Evolutionary conservation across 2,113 vertebrate genomes (phyloP).

Genomic region (Mormyrus lacerda): DNA sequence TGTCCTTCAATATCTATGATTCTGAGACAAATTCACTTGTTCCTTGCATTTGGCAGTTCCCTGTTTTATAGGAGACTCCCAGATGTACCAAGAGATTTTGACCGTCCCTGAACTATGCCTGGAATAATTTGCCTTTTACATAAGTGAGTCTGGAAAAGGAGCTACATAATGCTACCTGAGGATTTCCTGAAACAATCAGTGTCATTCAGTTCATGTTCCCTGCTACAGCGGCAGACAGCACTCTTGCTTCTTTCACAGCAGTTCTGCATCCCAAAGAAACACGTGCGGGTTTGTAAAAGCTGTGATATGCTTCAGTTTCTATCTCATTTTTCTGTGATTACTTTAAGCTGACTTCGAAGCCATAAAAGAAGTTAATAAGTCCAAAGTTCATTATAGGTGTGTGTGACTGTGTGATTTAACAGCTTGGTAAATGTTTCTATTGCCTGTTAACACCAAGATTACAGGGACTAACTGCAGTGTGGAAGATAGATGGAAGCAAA

Average conservation of each 20-base stretch:
- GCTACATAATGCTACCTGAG: not conserved
- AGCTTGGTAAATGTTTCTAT: constrained; percentile 32
- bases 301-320: not conserved
- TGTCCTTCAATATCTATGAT: not conserved
- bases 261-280: not conserved
- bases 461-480: constrained; percentile 35
- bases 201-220: not conserved
- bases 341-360: constrained; percentile 26
- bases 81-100: not conserved
- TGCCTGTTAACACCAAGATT: constrained; percentile 44
- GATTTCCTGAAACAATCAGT: not conserved
- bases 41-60: not conserved
- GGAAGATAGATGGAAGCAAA: constrained; percentile 47
- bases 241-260: not conserved
- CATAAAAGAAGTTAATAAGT: constrained; percentile 27
- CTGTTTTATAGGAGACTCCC: not conserved
- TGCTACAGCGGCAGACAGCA: not conserved
- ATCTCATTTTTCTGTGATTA: not conserved
- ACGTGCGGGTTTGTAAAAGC: not conserved
- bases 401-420: constrained; percentile 36
- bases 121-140: not conserved
- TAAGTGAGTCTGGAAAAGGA: not conserved
- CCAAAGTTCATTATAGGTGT: constrained; percentile 34
- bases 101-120: not conserved
- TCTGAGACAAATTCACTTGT: not conserved